A percentile compares a stretch with the other conserved stretches of the same genome.
Evolutionary conservation across 2,797 vertebrate species (phyloP).

Genomic region (Urosaurus nigricauda): DNA sequence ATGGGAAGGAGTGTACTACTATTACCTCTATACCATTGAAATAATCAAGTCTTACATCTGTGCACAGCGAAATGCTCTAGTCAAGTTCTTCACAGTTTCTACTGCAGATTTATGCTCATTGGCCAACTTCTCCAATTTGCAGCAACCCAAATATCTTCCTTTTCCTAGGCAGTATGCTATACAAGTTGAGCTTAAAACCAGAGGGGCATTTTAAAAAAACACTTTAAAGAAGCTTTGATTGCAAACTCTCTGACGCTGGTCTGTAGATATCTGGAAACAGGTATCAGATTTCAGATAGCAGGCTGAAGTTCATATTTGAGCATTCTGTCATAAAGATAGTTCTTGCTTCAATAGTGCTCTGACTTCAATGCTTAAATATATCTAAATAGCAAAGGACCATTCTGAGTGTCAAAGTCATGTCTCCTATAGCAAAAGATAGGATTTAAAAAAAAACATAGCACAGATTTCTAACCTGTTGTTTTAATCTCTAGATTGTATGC

Average conservation of each 20-base stretch:
- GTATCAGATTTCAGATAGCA: neutral
- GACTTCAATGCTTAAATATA: neutral
- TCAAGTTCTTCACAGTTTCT: neutral
- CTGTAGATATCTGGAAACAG: neutral
- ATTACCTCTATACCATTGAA: neutral
- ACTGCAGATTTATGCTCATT: neutral
- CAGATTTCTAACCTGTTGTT: too few relatives aligned
- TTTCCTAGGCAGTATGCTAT: neutral
- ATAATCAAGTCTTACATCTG: neutral
- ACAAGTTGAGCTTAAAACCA: neutral
- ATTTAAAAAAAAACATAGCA: neutral
- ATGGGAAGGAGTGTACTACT: neutral
- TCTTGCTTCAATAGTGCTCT: neutral
- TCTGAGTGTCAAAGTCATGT: neutral
- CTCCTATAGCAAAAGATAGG: neutral
- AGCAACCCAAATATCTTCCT: neutral
- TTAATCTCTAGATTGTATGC: too few relatives aligned
- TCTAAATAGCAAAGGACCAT: neutral
- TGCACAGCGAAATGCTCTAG: neutral
- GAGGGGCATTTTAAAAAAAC: neutral
- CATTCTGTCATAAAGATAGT: neutral
- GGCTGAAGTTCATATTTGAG: neutral
- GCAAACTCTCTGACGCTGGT: neutral
- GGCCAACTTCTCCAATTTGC: neutral
- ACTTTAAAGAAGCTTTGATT: neutral